Conservation (phyloP, 2,797 vertebrate genomes). For the Psittacula echo region DNA sequence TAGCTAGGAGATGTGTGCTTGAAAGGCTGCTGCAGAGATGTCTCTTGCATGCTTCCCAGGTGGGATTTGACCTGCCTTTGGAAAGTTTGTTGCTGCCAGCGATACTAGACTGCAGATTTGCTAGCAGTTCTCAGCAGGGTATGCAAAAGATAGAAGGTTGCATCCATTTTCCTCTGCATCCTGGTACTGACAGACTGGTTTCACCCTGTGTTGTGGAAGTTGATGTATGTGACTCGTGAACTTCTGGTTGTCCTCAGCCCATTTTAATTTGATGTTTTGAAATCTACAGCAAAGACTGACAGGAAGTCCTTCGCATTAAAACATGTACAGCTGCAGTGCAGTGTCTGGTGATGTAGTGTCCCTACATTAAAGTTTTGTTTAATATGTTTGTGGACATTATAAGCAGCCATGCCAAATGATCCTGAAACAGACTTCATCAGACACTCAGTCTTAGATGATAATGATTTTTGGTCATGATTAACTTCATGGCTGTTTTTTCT, state of each 20-base stretch:
- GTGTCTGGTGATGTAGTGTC: background rate
- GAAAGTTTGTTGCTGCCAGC: background rate
- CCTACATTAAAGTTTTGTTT: background rate
- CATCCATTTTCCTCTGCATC: background rate
- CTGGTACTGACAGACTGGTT: background rate
- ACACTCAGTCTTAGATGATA: conserved; percentile 8
- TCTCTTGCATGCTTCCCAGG: background rate
- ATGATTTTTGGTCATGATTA: conserved; percentile 30
- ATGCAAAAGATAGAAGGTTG: background rate
- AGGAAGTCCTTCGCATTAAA: background rate
- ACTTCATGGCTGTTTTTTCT: background rate
- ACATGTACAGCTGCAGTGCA: background rate
- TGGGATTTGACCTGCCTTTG: background rate
- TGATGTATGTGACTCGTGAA: background rate
- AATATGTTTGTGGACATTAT: background rate
- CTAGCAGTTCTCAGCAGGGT: background rate
- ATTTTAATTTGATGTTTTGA: conserved; percentile 7
- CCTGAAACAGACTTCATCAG: conserved; percentile 33
- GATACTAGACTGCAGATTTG: background rate
- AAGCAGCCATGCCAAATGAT: background rate
- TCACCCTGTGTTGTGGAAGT: background rate
- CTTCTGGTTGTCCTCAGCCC: background rate
- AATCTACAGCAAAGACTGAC: background rate
- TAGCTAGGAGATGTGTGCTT: background rate
- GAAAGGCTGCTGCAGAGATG: background rate